Percentiles rank a stretch among this genome's conserved stretches.
Conservation (phyloP, 2,113 vertebrate genomes). For the Leucopsar rothschildi region DNA sequence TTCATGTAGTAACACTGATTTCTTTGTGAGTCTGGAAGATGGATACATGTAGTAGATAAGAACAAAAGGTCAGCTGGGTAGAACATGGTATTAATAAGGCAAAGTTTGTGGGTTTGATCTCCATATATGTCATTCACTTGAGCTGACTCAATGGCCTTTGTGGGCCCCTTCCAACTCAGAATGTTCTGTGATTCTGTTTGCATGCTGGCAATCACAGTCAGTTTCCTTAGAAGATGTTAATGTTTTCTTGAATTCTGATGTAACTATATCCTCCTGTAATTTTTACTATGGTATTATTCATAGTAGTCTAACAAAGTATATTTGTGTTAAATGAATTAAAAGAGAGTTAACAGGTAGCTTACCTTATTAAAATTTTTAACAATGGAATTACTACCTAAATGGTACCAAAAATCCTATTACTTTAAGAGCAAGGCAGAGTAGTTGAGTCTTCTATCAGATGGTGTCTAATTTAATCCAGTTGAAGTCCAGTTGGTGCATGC, state of each 20-base stretch:
- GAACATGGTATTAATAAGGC: not conserved
- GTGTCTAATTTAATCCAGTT: not conserved
- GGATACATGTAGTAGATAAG: not conserved
- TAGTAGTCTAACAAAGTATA: not conserved
- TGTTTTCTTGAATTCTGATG: not conserved
- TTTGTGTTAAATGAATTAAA: not conserved
- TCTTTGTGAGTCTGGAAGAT: not conserved
- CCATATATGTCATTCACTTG: too few species aligned
- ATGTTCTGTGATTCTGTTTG: not conserved
- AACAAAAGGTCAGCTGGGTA: not conserved
- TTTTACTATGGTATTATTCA: not conserved
- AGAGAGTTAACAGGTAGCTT: not conserved
- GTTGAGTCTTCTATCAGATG: not conserved
- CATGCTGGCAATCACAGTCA: not conserved
- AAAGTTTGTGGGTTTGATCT: not conserved
- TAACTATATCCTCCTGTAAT: not conserved
- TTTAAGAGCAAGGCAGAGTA: not conserved
- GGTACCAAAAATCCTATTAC: not conserved
- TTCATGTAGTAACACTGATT: not conserved
- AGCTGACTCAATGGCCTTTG: accelerated
- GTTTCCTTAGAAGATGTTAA: not conserved
- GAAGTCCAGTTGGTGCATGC: not conserved
- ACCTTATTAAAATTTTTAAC: not conserved
- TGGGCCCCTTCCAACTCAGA: not conserved
- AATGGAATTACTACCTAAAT: not conserved